These are phyloP conservation scores for Nasonia giraulti DNA, from an alignment of 1,140 invertebrate species.

Conservation along the genomic window DNA sequence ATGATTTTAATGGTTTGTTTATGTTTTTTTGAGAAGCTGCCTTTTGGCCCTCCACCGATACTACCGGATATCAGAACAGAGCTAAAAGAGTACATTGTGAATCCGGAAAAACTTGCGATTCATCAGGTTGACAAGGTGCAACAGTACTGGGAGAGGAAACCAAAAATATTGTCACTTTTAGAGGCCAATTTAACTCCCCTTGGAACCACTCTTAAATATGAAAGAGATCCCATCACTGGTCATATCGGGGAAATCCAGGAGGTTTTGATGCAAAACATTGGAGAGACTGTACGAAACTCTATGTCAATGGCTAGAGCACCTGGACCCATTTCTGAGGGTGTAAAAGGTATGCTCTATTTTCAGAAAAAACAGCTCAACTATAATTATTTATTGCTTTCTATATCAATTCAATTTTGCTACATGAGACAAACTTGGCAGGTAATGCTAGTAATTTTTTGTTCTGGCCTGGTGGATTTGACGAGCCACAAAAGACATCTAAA, in stretches of 20 bases:
- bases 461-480: slow-evolving; percentile 86
- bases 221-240: slow-evolving; percentile 83
- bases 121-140: slow-evolving; percentile 77
- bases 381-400: background rate
- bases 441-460: slow-evolving; percentile 85
- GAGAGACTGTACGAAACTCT: slow-evolving; percentile 83
- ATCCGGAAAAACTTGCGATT: slow-evolving; percentile 79
- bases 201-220: slow-evolving; percentile 77
- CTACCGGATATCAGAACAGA: slow-evolving; percentile 75
- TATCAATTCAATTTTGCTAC: background rate
- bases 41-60: slow-evolving; percentile 76
- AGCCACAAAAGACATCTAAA: slow-evolving; percentile 71
- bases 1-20: background rate
- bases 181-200: slow-evolving; percentile 72
- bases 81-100: slow-evolving; percentile 77
- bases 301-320: slow-evolving; percentile 83
- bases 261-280: slow-evolving; percentile 77
- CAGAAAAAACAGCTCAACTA: background rate
- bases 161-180: slow-evolving; percentile 74
- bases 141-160: slow-evolving; percentile 76
- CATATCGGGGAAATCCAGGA: slow-evolving; percentile 82
- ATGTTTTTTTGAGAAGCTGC: slow-evolving; percentile 59
- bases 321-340: slow-evolving; percentile 76
- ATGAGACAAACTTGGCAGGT: slow-evolving; percentile 67
- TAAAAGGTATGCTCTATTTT: slow-evolving; percentile 68